A percentile compares a stretch with the other conserved stretches of the same genome.
These are phyloP conservation scores for Caenorhabditis sulstoni DNA, from an alignment of 2,888 invertebrate genomes.

Conservation along the genomic window DNA sequence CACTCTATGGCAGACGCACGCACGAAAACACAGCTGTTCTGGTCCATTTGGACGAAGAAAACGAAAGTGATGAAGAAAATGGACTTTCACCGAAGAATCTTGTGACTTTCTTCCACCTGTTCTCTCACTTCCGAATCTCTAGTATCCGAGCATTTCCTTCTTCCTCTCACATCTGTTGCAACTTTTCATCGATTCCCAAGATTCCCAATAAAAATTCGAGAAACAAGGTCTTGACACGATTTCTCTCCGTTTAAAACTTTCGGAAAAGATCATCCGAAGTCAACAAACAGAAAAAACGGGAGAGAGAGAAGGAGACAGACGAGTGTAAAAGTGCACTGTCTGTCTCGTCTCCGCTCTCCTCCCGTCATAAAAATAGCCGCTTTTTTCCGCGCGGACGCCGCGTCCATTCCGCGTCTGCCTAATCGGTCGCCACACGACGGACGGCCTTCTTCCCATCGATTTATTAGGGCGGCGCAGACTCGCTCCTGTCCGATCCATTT, in stretches of 20 bases:
- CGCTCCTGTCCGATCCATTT: too few relatives aligned
- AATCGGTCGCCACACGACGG: neutral
- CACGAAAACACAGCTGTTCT: constrained; percentile 45
- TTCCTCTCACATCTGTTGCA: too few relatives aligned
- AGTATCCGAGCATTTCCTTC: neutral
- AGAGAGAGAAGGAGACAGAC: constrained; percentile 7
- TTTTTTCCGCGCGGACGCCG: constrained; percentile 36
- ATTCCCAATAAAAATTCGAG: too few relatives aligned
- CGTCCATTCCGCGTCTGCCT: too few relatives aligned
- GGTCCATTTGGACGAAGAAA: constrained; percentile 5
- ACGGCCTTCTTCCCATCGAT: constrained; percentile 35
- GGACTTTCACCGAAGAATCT: constrained; percentile 19
- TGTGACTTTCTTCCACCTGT: constrained; percentile 15
- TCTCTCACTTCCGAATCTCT: neutral
- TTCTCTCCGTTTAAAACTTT: neutral
- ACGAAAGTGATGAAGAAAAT: neutral
- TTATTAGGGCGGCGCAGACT: constrained; percentile 6
- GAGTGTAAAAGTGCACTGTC: constrained; percentile 42
- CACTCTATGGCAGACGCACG: constrained; percentile 11
- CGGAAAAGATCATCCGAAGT: constrained; percentile 7
- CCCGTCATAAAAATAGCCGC: constrained; percentile 32
- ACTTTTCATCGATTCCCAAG: too few relatives aligned
- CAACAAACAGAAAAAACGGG: neutral
- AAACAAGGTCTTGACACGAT: too few relatives aligned
- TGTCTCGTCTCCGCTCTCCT: constrained; percentile 9